These are phyloP conservation scores for Synchiropus splendidus DNA, from an alignment of 2,113 vertebrate genomes.

Conservation along the genomic window DNA sequence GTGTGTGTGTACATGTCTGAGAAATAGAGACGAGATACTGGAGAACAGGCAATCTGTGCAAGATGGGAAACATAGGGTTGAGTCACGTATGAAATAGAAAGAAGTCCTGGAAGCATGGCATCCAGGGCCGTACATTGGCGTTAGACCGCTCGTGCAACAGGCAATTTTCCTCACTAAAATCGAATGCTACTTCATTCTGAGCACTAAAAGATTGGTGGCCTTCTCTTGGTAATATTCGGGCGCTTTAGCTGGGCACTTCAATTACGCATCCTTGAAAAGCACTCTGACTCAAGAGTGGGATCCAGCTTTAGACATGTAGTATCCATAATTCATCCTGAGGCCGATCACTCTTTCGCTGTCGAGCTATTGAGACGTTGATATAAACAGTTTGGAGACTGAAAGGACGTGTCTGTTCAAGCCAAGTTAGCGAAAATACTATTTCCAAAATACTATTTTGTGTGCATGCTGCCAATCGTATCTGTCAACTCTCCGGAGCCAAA, in stretches of 20 bases:
- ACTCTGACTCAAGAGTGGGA: constrained; percentile 48
- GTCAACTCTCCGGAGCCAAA: constrained; percentile 35
- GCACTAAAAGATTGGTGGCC: constrained; percentile 34
- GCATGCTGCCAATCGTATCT: constrained; percentile 19
- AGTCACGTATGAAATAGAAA: not conserved
- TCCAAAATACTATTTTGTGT: too few relatives aligned
- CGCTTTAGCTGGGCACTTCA: constrained; percentile 50
- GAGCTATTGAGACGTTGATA: constrained; percentile 47
- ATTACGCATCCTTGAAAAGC: constrained; percentile 58
- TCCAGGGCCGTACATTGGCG: too few relatives aligned
- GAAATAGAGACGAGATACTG: constrained; percentile 14
- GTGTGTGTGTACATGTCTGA: constrained; percentile 39
- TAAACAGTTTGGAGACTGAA: constrained; percentile 59
- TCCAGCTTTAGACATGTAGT: constrained; percentile 57
- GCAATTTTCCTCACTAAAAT: constrained; percentile 38
- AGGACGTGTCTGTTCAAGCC: constrained; percentile 44
- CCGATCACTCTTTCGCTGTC: constrained; percentile 43
- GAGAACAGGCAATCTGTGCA: not conserved
- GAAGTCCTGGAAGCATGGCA: too few relatives aligned
- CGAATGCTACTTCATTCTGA: constrained; percentile 26
- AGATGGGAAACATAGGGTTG: constrained; percentile 5
- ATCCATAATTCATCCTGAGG: constrained; percentile 64
- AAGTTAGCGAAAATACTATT: too few relatives aligned
- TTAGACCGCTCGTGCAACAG: constrained; percentile 53
- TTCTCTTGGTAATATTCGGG: constrained; percentile 44